These are phyloP conservation scores for Australoheros scitulus DNA, from an alignment of 2,113 vertebrate species.

Conservation along the genomic window DNA sequence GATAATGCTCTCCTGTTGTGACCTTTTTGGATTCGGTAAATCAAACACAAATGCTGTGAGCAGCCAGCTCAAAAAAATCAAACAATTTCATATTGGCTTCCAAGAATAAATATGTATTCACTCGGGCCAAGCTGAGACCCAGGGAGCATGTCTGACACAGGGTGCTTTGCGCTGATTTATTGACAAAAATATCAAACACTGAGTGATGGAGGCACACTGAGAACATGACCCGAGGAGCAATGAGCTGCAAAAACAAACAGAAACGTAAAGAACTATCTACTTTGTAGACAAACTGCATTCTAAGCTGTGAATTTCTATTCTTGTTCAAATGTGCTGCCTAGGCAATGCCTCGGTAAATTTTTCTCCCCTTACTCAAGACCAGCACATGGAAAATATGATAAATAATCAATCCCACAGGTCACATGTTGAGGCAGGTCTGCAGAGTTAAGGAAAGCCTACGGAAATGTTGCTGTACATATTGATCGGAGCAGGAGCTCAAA, in stretches of 20 bases:
- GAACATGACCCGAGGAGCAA: slow-evolving; percentile 78
- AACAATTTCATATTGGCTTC: slow-evolving; percentile 65
- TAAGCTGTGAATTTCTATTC: slow-evolving; percentile 64
- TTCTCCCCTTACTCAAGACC: slow-evolving; percentile 46
- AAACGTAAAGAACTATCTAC: slow-evolving; percentile 72
- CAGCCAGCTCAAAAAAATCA: slow-evolving; percentile 65
- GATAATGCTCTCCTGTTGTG: slow-evolving; percentile 45
- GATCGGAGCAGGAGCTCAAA: slow-evolving; percentile 34
- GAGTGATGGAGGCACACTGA: slow-evolving; percentile 71
- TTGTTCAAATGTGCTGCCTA: slow-evolving; percentile 46
- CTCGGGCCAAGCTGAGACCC: slow-evolving; percentile 58
- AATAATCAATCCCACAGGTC: slow-evolving; percentile 68
- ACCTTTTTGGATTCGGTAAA: slow-evolving; percentile 72
- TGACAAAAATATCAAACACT: slow-evolving; percentile 78
- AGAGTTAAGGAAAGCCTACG: slow-evolving; percentile 56
- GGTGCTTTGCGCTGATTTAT: slow-evolving; percentile 78
- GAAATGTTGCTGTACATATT: slow-evolving; percentile 46
- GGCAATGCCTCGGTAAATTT: slow-evolving; percentile 58
- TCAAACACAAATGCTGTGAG: slow-evolving; percentile 64
- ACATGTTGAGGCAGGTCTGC: slow-evolving; percentile 43
- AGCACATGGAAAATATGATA: slow-evolving; percentile 58
- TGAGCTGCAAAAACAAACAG: slow-evolving; percentile 76
- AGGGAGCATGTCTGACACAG: slow-evolving; percentile 70
- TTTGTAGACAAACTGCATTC: slow-evolving; percentile 62
- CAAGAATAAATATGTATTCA: slow-evolving; percentile 78